Conservation (phyloP, 2,797 vertebrate genomes). For the Pangasius macronema region DNA sequence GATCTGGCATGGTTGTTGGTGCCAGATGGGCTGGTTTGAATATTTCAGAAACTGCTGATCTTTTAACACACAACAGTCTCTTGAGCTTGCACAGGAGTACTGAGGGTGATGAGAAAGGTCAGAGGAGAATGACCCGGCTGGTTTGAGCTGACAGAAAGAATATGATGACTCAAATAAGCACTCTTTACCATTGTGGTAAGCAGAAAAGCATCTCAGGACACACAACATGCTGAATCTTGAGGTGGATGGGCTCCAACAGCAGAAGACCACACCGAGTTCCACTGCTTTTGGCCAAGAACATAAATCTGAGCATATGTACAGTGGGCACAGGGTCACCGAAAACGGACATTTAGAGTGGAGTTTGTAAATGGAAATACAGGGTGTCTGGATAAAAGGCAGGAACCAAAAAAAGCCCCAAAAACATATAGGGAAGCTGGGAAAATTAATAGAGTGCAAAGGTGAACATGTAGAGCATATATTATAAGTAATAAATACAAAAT, state of each 20-base stretch:
- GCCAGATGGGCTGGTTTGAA: neutral
- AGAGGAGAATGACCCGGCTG: neutral
- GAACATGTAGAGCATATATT: neutral
- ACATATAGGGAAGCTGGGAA: neutral
- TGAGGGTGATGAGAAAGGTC: neutral
- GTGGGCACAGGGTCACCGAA: neutral
- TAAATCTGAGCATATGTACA: neutral
- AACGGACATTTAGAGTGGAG: neutral
- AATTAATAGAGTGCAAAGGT: neutral
- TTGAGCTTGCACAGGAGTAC: neutral
- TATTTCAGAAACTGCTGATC: slow-evolving; percentile 4
- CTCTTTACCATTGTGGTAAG: neutral
- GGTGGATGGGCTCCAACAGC: neutral
- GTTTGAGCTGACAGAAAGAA: neutral
- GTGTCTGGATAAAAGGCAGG: neutral
- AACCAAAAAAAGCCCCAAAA: neutral
- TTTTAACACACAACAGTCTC: neutral
- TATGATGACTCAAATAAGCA: neutral
- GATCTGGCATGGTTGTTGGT: neutral
- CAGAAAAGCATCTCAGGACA: neutral
- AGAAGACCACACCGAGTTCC: neutral
- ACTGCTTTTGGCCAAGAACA: neutral
- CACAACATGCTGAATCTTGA: neutral
- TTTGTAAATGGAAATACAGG: neutral
- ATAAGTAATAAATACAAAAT: neutral